These are phyloP conservation scores for Cebidichthys violaceus DNA, from an alignment of 2,113 vertebrate genomes.

Conservation along the genomic window DNA sequence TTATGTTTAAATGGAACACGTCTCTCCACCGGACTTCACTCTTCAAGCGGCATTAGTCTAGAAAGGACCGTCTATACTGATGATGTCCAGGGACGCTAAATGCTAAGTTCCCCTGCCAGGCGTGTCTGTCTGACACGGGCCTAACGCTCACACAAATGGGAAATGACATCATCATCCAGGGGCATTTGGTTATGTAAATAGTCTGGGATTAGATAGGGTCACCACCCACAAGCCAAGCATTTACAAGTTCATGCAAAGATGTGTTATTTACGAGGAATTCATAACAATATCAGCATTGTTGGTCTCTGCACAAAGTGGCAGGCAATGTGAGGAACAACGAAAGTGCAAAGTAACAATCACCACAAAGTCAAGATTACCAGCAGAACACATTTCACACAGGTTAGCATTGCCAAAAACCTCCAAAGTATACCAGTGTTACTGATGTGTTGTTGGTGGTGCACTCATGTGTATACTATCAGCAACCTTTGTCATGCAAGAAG, in stretches of 20 bases:
- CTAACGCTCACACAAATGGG: slow-evolving; percentile 13
- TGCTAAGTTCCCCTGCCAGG: slow-evolving; percentile 13
- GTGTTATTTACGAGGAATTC: slow-evolving; percentile 60
- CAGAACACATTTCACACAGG: slow-evolving; percentile 3
- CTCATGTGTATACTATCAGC: not conserved
- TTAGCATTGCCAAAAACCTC: slow-evolving; percentile 16
- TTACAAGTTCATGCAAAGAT: slow-evolving; percentile 71
- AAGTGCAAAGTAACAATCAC: slow-evolving; percentile 19
- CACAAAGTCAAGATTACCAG: slow-evolving; percentile 12
- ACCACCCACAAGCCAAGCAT: slow-evolving; percentile 57
- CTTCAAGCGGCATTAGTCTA: slow-evolving; percentile 5
- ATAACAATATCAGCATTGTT: slow-evolving; percentile 25
- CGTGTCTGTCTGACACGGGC: slow-evolving; percentile 32
- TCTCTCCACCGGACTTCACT: not conserved
- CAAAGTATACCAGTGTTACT: slow-evolving; percentile 7
- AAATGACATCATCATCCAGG: slow-evolving; percentile 46
- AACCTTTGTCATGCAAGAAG: not conserved
- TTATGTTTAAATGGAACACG: not conserved
- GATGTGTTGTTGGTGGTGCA: not conserved
- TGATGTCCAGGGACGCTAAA: slow-evolving; percentile 25
- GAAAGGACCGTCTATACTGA: slow-evolving; percentile 22
- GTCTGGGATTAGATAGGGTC: slow-evolving; percentile 57
- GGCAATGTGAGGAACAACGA: slow-evolving; percentile 7
- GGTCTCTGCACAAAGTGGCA: slow-evolving; percentile 5
- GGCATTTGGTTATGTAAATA: slow-evolving; percentile 64